These are phyloP conservation scores for Helicoverpa armigera DNA, from an alignment of 1,140 invertebrate species.

Conservation along the genomic window DNA sequence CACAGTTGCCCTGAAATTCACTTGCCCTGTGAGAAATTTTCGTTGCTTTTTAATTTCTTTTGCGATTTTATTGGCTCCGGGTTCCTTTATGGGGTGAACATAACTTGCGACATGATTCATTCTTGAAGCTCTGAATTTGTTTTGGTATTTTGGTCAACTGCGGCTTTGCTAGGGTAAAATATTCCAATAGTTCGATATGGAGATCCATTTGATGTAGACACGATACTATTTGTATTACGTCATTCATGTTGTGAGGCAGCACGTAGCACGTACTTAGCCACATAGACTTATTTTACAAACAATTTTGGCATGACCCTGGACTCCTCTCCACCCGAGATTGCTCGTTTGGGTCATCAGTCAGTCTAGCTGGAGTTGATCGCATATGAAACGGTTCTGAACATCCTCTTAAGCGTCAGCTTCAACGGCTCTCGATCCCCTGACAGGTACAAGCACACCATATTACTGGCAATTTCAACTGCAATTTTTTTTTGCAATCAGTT, in stretches of 20 bases:
- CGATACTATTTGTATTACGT: too few species aligned
- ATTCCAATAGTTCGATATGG: background rate
- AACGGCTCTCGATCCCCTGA: constrained; percentile 15
- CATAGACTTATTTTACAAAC: too few species aligned
- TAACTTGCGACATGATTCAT: constrained; percentile 27
- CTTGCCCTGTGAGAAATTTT: constrained; percentile 34
- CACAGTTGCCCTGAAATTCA: constrained; percentile 38
- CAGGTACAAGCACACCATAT: constrained; percentile 1
- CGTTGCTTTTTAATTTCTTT: constrained; percentile 36
- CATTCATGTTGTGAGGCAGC: too few species aligned
- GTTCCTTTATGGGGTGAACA: constrained; percentile 14
- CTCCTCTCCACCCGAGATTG: background rate
- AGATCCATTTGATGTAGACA: too few species aligned
- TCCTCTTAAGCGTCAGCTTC: constrained; percentile 16
- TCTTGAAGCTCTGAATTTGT: constrained; percentile 2
- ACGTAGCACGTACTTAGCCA: too few species aligned
- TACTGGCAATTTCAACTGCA: background rate
- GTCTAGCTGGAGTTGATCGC: background rate
- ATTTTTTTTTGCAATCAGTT: background rate
- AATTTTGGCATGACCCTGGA: background rate
- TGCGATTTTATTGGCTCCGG: constrained; percentile 21
- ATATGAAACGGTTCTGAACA: background rate
- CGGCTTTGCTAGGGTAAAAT: background rate
- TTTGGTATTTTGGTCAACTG: background rate
- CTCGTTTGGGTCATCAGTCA: background rate